phyloP scores from a whole-genome alignment of 1,140 invertebrate genomes.

The Adoxophyes honmai region DNA sequence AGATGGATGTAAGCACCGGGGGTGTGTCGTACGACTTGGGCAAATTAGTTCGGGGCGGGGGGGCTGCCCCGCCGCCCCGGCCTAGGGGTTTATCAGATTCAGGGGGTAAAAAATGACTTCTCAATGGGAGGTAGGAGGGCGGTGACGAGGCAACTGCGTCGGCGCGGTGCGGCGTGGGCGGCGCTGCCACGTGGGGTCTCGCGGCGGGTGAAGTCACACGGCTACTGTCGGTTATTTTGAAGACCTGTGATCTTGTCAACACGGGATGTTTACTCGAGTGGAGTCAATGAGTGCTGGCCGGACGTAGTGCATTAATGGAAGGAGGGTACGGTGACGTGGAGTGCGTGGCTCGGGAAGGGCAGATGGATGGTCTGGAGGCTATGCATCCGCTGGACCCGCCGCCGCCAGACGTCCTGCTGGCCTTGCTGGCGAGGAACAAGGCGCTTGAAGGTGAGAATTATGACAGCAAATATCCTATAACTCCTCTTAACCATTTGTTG shows the following conservation, averaged over 20 bases:
- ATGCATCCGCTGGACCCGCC: slow-evolving; percentile 77
- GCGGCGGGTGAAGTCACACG: slow-evolving; percentile 29
- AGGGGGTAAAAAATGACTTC: slow-evolving; percentile 75
- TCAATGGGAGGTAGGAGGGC: slow-evolving; percentile 69
- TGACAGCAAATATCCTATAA: no score
- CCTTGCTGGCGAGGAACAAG: slow-evolving; percentile 90
- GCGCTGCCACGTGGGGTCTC: slow-evolving; percentile 60
- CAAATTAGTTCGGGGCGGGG: slow-evolving; percentile 76
- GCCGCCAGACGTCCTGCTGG: slow-evolving; percentile 87
- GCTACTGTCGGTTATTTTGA: no score
- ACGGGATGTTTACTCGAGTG: slow-evolving; percentile 36
- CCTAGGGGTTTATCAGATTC: slow-evolving; percentile 70
- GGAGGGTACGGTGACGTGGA: slow-evolving; percentile 54
- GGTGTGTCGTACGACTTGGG: slow-evolving; percentile 75
- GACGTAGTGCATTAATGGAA: slow-evolving; percentile 44
- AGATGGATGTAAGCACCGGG: slow-evolving; percentile 74
- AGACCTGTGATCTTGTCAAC: not conserved
- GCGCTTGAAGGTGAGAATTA: slow-evolving; percentile 86
- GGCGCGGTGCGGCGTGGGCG: slow-evolving; percentile 60
- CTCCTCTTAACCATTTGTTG: no score
- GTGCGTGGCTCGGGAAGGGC: slow-evolving; percentile 40
- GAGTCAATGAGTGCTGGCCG: slow-evolving; percentile 35
- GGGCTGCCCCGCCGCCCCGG: slow-evolving; percentile 43
- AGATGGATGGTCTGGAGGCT: slow-evolving; percentile 55
- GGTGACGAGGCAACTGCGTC: slow-evolving; percentile 43